Evolutionary conservation across 2,888 invertebrate genomes (phyloP).

Genomic region (Caenorhabditis zanzibari): DNA sequence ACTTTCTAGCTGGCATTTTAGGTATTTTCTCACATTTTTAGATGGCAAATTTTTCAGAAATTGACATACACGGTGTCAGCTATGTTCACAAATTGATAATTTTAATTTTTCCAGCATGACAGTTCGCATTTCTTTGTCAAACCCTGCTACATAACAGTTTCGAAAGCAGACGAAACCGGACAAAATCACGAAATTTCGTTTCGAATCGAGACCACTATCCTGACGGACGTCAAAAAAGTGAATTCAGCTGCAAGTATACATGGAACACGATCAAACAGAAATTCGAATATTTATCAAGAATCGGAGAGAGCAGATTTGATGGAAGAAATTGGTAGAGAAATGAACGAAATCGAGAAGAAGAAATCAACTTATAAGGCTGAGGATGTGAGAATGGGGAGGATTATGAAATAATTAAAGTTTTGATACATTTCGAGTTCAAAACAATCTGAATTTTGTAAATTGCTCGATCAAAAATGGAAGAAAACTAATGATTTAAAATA

Average conservation of each 20-base stretch:
- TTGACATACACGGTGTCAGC: too few species aligned
- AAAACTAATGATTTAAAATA: too few species aligned
- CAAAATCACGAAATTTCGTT: conserved; percentile 15
- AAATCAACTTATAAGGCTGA: conserved; percentile 4
- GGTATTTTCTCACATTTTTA: not conserved
- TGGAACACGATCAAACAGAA: conserved; percentile 29
- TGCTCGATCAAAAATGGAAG: too few species aligned
- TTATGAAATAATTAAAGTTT: not conserved
- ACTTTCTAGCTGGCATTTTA: not conserved
- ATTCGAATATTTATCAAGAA: conserved; percentile 24
- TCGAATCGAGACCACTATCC: conserved; percentile 25
- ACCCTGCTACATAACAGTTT: conserved; percentile 35
- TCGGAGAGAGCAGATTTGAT: not conserved
- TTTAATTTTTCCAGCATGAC: conserved; percentile 33
- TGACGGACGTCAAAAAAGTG: conserved; percentile 27
- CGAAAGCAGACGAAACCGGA: conserved; percentile 5
- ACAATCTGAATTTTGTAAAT: too few species aligned
- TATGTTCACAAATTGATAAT: too few species aligned
- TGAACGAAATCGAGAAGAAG: conserved; percentile 5
- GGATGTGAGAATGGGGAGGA: not conserved
- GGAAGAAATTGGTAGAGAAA: conserved; percentile 4
- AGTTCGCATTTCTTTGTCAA: not conserved
- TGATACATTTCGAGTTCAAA: not conserved
- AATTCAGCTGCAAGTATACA: conserved; percentile 41
- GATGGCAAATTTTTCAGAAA: not conserved